These are phyloP conservation scores for Sarcophilus harrisii DNA, from an alignment of 2,797 vertebrate genomes.

Conservation along the genomic window DNA sequence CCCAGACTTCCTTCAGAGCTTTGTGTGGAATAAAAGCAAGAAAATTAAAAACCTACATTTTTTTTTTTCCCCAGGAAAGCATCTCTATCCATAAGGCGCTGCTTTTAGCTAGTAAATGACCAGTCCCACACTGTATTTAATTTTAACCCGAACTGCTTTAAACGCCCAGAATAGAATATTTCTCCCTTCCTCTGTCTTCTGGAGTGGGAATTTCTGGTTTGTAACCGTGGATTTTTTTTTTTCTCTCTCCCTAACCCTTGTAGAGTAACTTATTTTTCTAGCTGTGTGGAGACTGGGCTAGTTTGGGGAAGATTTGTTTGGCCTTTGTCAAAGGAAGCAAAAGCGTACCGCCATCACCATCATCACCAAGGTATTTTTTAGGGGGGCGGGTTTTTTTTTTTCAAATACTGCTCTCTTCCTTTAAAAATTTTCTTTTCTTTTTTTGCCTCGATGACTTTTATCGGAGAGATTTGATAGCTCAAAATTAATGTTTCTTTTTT, in stretches of 20 bases:
- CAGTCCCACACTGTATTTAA: conserved; percentile 82
- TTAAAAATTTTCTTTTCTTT: conserved; percentile 8
- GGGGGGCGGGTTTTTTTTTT: background rate
- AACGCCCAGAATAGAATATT: conserved; percentile 50
- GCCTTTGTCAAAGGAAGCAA: conserved; percentile 77
- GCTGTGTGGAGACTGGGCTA: conserved; percentile 65
- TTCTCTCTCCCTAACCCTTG: conserved; percentile 65
- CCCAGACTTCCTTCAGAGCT: conserved; percentile 94
- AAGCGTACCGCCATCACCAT: conserved; percentile 58
- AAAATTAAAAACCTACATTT: conserved; percentile 88
- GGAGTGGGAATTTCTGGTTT: conserved; percentile 63
- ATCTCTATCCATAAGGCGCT: conserved; percentile 85
- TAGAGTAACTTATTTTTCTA: conserved; percentile 81
- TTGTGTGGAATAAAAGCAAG: conserved; percentile 99
- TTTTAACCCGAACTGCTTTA: conserved; percentile 73
- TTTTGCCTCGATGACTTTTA: conserved; percentile 51
- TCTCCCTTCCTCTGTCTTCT: conserved; percentile 53
- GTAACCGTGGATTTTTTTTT: conserved; percentile 66
- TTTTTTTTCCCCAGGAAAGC: conserved; percentile 85
- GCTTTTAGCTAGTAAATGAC: conserved; percentile 81
- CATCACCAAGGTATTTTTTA: background rate
- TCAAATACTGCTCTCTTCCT: conserved; percentile 14
- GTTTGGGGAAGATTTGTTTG: conserved; percentile 72
- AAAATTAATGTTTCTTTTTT: conserved; percentile 66
- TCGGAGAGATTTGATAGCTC: conserved; percentile 55